Conservation (phyloP, 2,113 vertebrate species). For the Pseudopipra pipra region DNA sequence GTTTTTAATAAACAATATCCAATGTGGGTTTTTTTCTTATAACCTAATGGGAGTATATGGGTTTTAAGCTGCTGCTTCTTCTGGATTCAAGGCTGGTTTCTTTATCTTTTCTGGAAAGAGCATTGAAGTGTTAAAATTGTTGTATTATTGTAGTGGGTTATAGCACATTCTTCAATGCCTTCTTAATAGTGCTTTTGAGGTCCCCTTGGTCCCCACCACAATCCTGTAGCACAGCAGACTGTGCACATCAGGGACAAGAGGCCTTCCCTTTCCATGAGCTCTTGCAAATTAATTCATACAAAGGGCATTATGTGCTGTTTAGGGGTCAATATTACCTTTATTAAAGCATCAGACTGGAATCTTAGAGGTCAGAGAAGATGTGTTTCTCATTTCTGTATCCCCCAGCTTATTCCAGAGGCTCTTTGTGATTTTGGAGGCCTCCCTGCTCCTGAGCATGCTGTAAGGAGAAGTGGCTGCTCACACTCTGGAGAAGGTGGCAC, state of each 20-base stretch:
- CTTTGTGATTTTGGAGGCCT: not conserved
- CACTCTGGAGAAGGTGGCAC: rapidly evolving
- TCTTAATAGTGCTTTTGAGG: not conserved
- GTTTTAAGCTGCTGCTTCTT: not conserved
- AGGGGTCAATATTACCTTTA: not conserved
- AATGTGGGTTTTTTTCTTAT: not conserved
- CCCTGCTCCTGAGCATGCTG: rapidly evolving
- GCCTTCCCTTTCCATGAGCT: not conserved
- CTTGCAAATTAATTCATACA: not conserved
- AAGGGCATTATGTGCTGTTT: not conserved
- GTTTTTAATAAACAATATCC: not conserved
- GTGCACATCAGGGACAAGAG: not conserved
- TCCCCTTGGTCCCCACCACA: not conserved
- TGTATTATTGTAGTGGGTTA: not conserved
- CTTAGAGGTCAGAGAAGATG: not conserved
- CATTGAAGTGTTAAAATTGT: not conserved
- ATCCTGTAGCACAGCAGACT: not conserved
- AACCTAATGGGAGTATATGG: not conserved
- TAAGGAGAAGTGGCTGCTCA: not conserved
- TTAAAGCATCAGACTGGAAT: not conserved
- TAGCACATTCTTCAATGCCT: not conserved
- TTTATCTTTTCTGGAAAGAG: not conserved
- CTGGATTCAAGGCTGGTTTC: not conserved
- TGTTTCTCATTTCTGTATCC: not conserved
- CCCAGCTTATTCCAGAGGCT: not conserved